These are phyloP conservation scores for Coelinius sp. DNA, from an alignment of 2,888 invertebrate genomes.

Conservation along the genomic window DNA sequence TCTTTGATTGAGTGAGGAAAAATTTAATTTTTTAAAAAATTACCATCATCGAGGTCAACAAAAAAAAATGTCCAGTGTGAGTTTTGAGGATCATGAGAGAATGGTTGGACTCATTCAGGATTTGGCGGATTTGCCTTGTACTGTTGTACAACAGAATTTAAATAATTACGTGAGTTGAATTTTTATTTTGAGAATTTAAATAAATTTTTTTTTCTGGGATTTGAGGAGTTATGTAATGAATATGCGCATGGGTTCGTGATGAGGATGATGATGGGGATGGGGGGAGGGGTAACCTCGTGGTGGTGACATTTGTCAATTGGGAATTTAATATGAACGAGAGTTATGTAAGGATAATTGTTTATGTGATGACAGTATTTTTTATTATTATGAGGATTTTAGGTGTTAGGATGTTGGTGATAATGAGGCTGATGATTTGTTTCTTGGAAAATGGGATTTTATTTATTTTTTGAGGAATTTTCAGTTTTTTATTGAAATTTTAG, in stretches of 20 bases:
- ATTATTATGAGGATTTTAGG: neutral
- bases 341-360: conserved; percentile 2
- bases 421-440: neutral
- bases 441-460: neutral
- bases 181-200: neutral
- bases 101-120: conserved; percentile 58
- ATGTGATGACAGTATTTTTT: neutral
- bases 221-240: neutral
- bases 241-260: neutral
- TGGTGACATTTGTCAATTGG: neutral
- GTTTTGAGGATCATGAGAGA: conserved; percentile 35
- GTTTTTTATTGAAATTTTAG: neutral
- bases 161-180: conserved; percentile 74
- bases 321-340: neutral
- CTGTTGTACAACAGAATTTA: conserved; percentile 74
- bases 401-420: neutral
- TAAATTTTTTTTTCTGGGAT: neutral
- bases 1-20: too few relatives aligned
- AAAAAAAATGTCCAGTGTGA: conserved; percentile 30
- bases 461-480: neutral
- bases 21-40: too few relatives aligned
- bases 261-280: neutral
- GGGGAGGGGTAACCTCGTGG: neutral
- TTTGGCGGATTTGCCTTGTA: conserved; percentile 58
- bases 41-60: conserved; percentile 17